Evolutionary conservation across 2,113 vertebrate genomes (phyloP).

Genomic region (Elaphurus davidianus): DNA sequence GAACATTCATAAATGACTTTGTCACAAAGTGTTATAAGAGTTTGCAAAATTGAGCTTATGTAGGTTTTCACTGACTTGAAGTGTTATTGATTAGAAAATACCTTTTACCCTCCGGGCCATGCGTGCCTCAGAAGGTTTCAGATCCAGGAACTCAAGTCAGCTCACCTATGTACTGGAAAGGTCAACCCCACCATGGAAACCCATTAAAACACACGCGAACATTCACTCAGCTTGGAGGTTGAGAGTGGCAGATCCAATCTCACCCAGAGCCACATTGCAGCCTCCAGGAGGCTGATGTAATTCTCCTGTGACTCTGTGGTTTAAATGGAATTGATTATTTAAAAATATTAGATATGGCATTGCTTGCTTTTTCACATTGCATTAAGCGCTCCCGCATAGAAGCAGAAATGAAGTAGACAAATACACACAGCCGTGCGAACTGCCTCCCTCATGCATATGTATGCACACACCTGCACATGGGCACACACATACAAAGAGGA

Average conservation of each 20-base stretch:
- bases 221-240: constrained; percentile 31
- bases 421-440: neutral
- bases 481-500: neutral
- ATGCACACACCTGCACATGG: constrained; percentile 47
- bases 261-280: constrained; percentile 56
- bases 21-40: constrained; percentile 77
- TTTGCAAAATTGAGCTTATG: constrained; percentile 72
- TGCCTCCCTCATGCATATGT: constrained; percentile 45
- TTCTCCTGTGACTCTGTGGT: constrained; percentile 70
- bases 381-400: constrained; percentile 16
- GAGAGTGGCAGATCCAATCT: constrained; percentile 75
- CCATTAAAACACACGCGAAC: constrained; percentile 63
- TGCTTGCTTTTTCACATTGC: constrained; percentile 55
- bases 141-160: constrained; percentile 58
- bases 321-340: constrained; percentile 76
- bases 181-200: constrained; percentile 68
- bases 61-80: constrained; percentile 74
- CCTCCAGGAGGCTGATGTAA: constrained; percentile 74
- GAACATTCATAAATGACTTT: constrained; percentile 77
- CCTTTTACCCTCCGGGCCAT: constrained; percentile 48
- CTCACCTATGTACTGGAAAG: constrained; percentile 70
- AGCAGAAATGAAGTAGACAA: neutral
- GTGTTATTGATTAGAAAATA: constrained; percentile 78
- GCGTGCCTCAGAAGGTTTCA: constrained; percentile 59
- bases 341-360: constrained; percentile 71